Percentiles rank a stretch among this genome's conserved stretches.
Evolutionary conservation across 1,140 invertebrate genomes (phyloP).

Genomic region (Drosophila kepulauana): DNA sequence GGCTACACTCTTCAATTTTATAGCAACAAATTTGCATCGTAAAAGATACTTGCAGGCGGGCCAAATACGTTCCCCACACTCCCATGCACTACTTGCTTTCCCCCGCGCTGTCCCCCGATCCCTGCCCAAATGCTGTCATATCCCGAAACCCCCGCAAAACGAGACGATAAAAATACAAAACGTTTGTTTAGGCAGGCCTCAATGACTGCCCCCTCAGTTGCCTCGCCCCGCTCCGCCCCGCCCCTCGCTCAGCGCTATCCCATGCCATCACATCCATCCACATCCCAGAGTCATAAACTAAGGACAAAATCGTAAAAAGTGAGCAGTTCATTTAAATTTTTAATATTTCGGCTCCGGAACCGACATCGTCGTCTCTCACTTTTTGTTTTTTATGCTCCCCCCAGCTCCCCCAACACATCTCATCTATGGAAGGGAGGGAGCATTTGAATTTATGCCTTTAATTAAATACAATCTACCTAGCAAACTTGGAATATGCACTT

Average conservation of each 20-base stretch:
- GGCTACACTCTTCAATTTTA: slow-evolving; percentile 82
- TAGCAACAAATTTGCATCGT: slow-evolving; percentile 83
- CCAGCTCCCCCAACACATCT: background rate
- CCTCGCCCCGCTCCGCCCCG: background rate
- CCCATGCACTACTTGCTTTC: slow-evolving; percentile 47
- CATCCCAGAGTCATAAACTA: slow-evolving; percentile 68
- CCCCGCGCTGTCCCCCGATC: slow-evolving; percentile 11
- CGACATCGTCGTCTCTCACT: slow-evolving; percentile 46
- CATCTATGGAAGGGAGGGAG: slow-evolving; percentile 11
- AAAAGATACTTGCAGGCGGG: slow-evolving; percentile 69
- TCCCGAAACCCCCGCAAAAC: slow-evolving; percentile 14
- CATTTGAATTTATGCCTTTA: slow-evolving; percentile 81
- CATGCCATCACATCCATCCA: slow-evolving; percentile 28
- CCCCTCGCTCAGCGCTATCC: background rate
- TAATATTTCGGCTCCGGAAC: slow-evolving; percentile 71
- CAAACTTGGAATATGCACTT: slow-evolving; percentile 58
- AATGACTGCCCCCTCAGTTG: slow-evolving; percentile 23
- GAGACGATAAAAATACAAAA: slow-evolving; percentile 80
- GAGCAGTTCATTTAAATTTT: slow-evolving; percentile 83
- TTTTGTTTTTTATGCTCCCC: slow-evolving; percentile 54
- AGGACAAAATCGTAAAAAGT: slow-evolving; percentile 82
- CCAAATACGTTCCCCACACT: slow-evolving; percentile 19
- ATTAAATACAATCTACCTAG: slow-evolving; percentile 76
- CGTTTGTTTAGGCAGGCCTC: slow-evolving; percentile 76
- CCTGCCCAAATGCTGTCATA: background rate